phyloP scores from a whole-genome alignment of 1,140 invertebrate genomes.

The Holotrichia oblita region DNA sequence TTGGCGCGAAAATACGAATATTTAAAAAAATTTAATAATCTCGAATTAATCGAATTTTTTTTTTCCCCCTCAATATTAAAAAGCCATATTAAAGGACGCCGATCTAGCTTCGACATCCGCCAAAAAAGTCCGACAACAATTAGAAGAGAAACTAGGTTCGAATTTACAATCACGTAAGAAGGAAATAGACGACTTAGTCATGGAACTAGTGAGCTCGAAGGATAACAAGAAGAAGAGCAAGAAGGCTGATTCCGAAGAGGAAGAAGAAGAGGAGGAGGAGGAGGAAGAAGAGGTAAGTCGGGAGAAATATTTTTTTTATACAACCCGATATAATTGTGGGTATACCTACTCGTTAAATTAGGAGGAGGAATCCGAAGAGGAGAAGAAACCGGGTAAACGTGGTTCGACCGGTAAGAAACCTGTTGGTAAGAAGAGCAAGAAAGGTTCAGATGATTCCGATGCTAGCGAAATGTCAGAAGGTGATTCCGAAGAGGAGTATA shows the following conservation, averaged over 20 bases:
- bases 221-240: constrained; percentile 66
- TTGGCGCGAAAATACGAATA: constrained; percentile 12
- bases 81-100: constrained; percentile 89
- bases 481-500: constrained; percentile 75
- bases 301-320: too few species aligned
- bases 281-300: constrained; percentile 65
- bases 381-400: constrained; percentile 71
- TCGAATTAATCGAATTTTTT: background rate
- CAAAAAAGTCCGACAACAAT: constrained; percentile 88
- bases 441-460: constrained; percentile 70
- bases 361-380: constrained; percentile 66
- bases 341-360: too few species aligned
- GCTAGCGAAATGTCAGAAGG: constrained; percentile 69
- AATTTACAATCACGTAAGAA: constrained; percentile 82
- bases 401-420: constrained; percentile 66
- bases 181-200: constrained; percentile 84
- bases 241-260: constrained; percentile 65
- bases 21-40: background rate
- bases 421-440: constrained; percentile 64
- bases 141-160: constrained; percentile 82
- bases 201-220: constrained; percentile 76
- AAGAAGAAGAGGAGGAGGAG: constrained; percentile 70
- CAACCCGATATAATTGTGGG: too few species aligned
- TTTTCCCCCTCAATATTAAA: too few species aligned
- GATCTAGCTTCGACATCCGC: constrained; percentile 84